These are phyloP conservation scores for Platypus cylindrus DNA, from an alignment of 2,888 invertebrate genomes.

Conservation along the genomic window DNA sequence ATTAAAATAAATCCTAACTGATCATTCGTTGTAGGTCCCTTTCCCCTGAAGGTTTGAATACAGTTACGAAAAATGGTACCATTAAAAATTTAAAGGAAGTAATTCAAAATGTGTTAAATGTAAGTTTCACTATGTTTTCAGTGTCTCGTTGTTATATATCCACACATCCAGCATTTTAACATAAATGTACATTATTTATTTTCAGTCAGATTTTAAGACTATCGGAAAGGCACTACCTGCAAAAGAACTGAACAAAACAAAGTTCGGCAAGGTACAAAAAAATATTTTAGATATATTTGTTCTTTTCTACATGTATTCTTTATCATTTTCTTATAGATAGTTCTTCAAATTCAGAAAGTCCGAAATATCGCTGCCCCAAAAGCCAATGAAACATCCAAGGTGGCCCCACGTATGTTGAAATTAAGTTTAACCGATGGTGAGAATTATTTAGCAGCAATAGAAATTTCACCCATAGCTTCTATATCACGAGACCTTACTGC, in stretches of 20 bases:
- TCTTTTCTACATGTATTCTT: conserved; percentile 9
- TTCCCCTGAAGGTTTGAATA: conserved; percentile 56
- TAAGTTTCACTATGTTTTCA: too few species aligned
- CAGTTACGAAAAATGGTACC: conserved; percentile 50
- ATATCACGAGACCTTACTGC: conserved; percentile 65
- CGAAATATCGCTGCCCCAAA: conserved; percentile 85
- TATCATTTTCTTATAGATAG: conserved; percentile 35
- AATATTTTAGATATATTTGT: conserved; percentile 22
- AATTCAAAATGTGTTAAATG: conserved; percentile 55
- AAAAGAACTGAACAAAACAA: conserved; percentile 51
- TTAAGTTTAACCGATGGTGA: conserved; percentile 78
- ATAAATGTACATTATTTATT: conserved; percentile 19
- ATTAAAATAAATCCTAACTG: conserved; percentile 8
- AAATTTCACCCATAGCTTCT: conserved; percentile 55
- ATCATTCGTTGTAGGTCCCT: conserved; percentile 59
- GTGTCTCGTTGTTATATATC: conserved; percentile 8
- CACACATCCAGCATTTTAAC: not conserved
- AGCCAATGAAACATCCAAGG: conserved; percentile 71
- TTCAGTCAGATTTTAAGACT: conserved; percentile 65
- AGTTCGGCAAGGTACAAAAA: conserved; percentile 29
- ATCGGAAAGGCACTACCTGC: conserved; percentile 64
- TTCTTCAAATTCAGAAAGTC: conserved; percentile 79
- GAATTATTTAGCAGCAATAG: conserved; percentile 62
- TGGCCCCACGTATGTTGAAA: conserved; percentile 74
- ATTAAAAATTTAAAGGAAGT: conserved; percentile 51